Base-by-base conservation (phyloP, 2,888 invertebrate genomes). In the Asteroscopus sphinx region DNA sequence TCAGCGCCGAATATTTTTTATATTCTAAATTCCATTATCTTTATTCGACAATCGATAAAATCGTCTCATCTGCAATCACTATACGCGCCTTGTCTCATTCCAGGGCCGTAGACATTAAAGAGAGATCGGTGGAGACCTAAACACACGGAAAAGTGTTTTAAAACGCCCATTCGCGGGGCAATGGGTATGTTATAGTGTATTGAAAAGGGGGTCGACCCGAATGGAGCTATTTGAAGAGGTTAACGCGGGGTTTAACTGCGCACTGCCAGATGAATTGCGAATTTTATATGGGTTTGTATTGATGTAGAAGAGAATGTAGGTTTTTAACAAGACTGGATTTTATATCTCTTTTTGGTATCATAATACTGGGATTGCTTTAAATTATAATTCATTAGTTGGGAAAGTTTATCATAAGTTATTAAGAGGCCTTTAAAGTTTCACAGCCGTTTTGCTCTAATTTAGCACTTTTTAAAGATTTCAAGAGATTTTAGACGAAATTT, bases 61-160 rank as follows among this genome's bases (percentile, higher is more conserved):
- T 44, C 21, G 1, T 12, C 7, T 9, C 12, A 41, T 13, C 17
- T n/a, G 17, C 36, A 40, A 55, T 68, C 53, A 46, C 60, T 61
- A 57, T 58, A 30, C 42, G 47, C 54, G 42, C 33, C 55, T 54
- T 54, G 52, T 68, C 52, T 68, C 52, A 58, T 65, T 71, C 68
- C 48, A 56, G 49, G 36, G 56, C 48, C 56, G 59, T 56, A 59
- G 68, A 68, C 76, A 71, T 80, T 75, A 70, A 71, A 73, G 57
- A 72, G 62, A 73, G 76, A 76, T 76, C 68, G 74, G 69, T 58
- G 68, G 73, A 70, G 71, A 73, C 86, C 86, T 87, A 85, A 87
- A 86, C 85, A 88, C 85, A 88, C 83, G 84, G 81, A 79, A 85
- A 88, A 89, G 85, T 87, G 86, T 88, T 89, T 88, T 87, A 86